Conservation (phyloP, 2,888 invertebrate species). For the Dryomyza anilis region DNA sequence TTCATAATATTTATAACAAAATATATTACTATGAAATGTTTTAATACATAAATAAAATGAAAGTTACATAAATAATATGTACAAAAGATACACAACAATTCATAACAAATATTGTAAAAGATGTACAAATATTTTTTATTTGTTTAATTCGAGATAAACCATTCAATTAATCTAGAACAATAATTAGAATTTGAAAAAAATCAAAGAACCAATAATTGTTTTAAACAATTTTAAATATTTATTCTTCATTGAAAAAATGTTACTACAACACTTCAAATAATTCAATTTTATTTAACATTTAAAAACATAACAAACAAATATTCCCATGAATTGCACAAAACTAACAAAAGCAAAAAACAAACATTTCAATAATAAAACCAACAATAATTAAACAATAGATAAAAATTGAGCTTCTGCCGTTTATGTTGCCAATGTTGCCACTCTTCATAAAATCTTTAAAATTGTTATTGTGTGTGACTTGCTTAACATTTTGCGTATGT, state of each 20-base stretch:
- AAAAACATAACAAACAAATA: not conserved
- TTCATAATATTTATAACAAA: no score
- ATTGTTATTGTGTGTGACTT: slow-evolving; percentile 5
- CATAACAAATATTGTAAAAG: no score
- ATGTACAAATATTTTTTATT: no score
- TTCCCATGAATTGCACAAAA: not conserved
- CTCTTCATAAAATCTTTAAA: not conserved
- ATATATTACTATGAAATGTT: no score
- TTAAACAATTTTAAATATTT: not conserved
- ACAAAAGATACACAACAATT: no score
- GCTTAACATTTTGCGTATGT: slow-evolving; percentile 32
- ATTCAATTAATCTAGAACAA: no score
- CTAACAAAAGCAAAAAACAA: not conserved
- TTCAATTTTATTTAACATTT: no score
- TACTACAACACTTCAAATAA: not conserved
- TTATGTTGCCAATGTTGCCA: not conserved
- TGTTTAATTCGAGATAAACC: no score
- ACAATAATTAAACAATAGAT: not conserved
- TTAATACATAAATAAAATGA: no score
- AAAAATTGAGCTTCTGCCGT: not conserved
- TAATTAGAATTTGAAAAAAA: no score
- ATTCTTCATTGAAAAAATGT: not conserved
- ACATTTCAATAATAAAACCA: not conserved
- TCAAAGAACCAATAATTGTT: not conserved
- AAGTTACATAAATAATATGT: no score